Conservation (phyloP, 1,140 invertebrate species). For the Orchesella cincta region DNA sequence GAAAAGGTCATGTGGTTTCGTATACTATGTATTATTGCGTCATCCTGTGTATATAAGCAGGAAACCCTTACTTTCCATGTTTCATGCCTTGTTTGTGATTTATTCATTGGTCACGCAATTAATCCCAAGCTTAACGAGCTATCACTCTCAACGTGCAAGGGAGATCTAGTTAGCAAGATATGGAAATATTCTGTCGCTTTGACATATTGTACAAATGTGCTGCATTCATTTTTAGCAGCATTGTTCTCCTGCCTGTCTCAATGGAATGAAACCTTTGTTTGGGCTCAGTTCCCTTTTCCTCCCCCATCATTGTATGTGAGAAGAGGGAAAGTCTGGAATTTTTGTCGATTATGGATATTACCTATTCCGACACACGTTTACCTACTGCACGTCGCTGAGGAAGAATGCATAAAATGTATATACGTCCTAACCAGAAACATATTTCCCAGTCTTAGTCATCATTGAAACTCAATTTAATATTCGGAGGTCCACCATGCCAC, state of each 20-base stretch:
- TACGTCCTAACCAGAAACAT: background rate
- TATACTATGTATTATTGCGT: background rate
- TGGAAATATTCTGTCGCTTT: background rate
- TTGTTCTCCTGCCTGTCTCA: background rate
- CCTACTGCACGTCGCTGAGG: background rate
- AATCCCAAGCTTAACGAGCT: conserved; percentile 7
- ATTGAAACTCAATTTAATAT: conserved; percentile 9
- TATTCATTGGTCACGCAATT: conserved; percentile 30
- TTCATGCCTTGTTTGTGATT: background rate
- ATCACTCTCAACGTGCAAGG: background rate
- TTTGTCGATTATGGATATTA: background rate
- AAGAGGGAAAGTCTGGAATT: background rate
- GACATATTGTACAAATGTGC: background rate
- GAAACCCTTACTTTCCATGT: background rate
- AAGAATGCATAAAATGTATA: background rate
- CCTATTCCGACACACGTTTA: background rate
- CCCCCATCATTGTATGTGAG: background rate
- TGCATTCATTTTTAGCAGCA: background rate
- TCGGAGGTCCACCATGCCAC: background rate
- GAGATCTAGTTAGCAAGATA: background rate
- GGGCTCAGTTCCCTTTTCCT: background rate
- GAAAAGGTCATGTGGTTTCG: conserved; percentile 8
- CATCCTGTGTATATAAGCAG: background rate
- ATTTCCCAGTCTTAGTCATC: conserved; percentile 17
- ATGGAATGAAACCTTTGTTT: background rate